Conservation (phyloP, 1,140 invertebrate genomes). For the Aphelenchoides fujianensis region DNA sequence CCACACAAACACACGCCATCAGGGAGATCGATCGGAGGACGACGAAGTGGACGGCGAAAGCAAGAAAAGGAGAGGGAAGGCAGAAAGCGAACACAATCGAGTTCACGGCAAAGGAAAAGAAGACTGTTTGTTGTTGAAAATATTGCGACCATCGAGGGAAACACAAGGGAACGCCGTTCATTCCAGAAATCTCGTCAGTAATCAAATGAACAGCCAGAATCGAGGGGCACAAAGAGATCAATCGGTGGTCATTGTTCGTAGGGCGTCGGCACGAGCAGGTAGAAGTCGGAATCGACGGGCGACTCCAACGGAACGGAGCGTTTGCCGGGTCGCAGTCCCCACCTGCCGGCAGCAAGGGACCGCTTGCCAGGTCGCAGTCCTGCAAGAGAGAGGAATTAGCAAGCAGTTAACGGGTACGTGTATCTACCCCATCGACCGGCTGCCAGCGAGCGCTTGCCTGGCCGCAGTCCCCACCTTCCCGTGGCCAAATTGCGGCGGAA, state of each 20-base stretch:
- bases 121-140: no score
- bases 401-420: no score
- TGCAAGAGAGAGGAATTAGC: no score
- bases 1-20: no score
- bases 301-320: neutral
- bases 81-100: no score
- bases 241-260: neutral
- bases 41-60: no score
- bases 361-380: constrained; percentile 7
- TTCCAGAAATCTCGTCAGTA: neutral
- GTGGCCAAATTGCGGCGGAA: neutral
- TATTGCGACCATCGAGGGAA: no score
- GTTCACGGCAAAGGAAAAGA: no score
- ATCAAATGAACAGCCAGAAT: neutral
- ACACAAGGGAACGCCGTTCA: neutral
- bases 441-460: constrained; percentile 9
- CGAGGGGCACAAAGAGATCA: neutral
- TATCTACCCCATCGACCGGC: constrained; percentile 21
- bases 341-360: constrained; percentile 5
- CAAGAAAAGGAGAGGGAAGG: no score
- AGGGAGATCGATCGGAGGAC: no score
- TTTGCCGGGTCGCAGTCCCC: constrained; percentile 14
- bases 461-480: constrained; percentile 10
- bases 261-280: neutral
- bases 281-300: neutral